A percentile compares a stretch with the other conserved stretches of the same genome.
Conservation (phyloP, 2,113 vertebrate genomes). For the Corythaeola cristata region DNA sequence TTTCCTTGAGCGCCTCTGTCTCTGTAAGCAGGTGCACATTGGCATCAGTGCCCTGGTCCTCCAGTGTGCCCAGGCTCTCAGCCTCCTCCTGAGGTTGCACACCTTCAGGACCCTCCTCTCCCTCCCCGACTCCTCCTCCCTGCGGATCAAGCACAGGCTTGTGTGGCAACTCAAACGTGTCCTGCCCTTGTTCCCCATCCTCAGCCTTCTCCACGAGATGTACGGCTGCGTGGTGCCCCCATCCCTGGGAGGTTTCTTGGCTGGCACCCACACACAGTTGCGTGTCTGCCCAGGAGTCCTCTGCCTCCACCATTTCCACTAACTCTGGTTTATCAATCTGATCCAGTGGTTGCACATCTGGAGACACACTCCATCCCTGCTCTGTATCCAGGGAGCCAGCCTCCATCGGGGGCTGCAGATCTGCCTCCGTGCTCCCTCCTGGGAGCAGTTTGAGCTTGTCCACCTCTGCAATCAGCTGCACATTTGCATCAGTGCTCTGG, state of each 20-base stretch:
- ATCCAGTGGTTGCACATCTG: background rate
- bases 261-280: background rate
- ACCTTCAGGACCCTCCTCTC: background rate
- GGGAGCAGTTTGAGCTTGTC: background rate
- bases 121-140: background rate
- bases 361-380: accelerated
- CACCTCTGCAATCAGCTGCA: background rate
- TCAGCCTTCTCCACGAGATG: too few species aligned
- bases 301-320: background rate
- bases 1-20: background rate
- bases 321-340: accelerated
- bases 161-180: background rate
- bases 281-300: too few species aligned
- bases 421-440: background rate
- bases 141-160: background rate
- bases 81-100: accelerated
- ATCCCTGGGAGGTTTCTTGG: too few species aligned
- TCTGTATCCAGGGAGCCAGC: accelerated
- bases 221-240: background rate
- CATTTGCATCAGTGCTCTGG: too few species aligned
- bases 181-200: background rate
- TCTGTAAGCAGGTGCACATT: accelerated
- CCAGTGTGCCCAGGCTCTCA: accelerated
- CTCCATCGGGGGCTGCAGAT: background rate
- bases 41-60: background rate